Evolutionary conservation across 2,113 vertebrate species (phyloP).

Genomic region (Ammospiza caudacuta): DNA sequence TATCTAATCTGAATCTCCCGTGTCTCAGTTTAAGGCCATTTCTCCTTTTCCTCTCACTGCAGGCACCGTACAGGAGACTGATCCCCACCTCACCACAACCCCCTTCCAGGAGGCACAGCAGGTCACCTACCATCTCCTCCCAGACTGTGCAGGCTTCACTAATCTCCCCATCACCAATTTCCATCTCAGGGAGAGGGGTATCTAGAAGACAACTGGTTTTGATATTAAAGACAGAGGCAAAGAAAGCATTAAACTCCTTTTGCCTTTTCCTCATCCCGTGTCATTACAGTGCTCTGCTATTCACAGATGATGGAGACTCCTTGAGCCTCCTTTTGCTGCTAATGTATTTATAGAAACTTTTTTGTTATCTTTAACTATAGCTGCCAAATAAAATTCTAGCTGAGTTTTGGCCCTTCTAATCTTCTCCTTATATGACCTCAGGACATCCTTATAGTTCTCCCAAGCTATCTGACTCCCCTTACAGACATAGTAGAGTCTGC

Average conservation of each 20-base stretch:
- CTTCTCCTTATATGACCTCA: not conserved
- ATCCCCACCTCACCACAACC: not conserved
- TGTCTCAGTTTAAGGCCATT: not conserved
- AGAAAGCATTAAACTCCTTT: not conserved
- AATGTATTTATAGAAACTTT: not conserved
- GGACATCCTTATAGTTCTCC: not conserved
- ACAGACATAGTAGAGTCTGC: not conserved
- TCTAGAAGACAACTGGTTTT: not conserved
- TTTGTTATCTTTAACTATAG: not conserved
- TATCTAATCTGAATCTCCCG: not conserved
- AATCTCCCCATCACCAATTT: not conserved
- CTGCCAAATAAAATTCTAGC: not conserved
- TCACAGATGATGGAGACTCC: not conserved
- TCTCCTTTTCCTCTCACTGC: not conserved
- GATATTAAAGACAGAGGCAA: not conserved
- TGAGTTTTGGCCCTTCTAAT: not conserved
- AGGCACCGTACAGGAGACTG: fast-evolving
- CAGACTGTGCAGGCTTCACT: not conserved
- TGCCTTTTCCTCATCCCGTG: not conserved
- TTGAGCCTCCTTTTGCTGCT: not conserved
- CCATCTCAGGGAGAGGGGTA: not conserved
- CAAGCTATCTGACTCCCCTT: not conserved
- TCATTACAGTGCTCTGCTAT: not conserved
- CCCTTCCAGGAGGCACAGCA: not conserved
- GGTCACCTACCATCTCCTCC: not conserved